phyloP scores from a whole-genome alignment of 92 coral and sea anemone species.

The Nematostella vectensis region DNA sequence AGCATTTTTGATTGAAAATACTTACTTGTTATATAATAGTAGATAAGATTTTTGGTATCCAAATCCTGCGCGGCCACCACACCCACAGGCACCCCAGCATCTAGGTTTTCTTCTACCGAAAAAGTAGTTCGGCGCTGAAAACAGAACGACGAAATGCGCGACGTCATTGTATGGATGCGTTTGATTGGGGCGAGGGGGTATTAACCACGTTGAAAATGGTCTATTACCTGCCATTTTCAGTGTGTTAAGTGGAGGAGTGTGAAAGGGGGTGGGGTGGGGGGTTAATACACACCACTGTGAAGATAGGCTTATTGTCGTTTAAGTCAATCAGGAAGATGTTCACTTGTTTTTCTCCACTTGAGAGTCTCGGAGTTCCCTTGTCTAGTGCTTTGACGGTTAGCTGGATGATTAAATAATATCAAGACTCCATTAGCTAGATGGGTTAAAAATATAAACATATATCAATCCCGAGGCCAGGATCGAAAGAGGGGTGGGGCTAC shows the following conservation, averaged over 20 bases:
- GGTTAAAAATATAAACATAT: no score
- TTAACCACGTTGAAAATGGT: no score
- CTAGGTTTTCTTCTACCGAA: constrained; percentile 73
- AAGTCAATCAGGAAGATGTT: constrained; percentile 52
- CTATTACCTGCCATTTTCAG: no score
- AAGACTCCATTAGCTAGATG: no score
- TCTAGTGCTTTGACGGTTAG: constrained; percentile 69
- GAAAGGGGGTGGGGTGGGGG: no score
- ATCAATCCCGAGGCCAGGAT: no score
- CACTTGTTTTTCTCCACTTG: constrained; percentile 31
- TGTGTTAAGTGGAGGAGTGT: no score
- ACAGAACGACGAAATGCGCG: background rate
- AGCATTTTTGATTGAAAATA: background rate
- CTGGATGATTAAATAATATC: no score
- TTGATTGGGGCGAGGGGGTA: no score
- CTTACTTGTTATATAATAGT: constrained; percentile 63
- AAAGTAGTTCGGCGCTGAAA: constrained; percentile 49
- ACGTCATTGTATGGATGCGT: no score
- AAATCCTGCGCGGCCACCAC: constrained; percentile 59
- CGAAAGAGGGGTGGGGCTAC: no score
- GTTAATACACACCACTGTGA: constrained; percentile 51
- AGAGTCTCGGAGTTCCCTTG: constrained; percentile 46
- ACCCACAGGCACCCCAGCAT: constrained; percentile 68
- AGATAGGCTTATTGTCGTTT: constrained; percentile 67
- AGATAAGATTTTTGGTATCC: constrained; percentile 40